Evolutionary conservation across 1,140 invertebrate genomes (phyloP), one percentile per base, ranked within the genome.

Genomic region (Tenebrio molitor): DNA sequence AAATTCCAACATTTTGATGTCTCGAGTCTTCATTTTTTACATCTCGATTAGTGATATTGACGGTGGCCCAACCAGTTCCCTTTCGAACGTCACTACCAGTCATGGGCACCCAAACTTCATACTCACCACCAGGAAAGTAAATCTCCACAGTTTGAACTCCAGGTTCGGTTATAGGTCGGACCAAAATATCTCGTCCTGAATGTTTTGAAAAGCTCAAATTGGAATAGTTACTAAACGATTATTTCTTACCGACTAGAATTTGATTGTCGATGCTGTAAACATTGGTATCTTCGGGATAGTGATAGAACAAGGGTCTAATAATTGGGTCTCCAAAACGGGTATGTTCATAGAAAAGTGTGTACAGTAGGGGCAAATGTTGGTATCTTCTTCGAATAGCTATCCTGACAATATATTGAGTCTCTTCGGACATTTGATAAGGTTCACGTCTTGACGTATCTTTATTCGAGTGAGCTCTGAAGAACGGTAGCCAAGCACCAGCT

Each of bases 391-490:
- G 83, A 17, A 98, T 85, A 0, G 0, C 93, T 84, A 71, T 64
- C 16, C 76, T 50, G 10, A 80, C 62, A 1, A 78, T 36, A n/a
- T 86, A 83, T 39, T 89, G 89, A 5, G 92, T 92, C 69, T 91
- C 86, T 6, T 95, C 89, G 12, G 92, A 90, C 81, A 94, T 98
- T 0, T 98, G 87, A 93, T 95, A 99, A 0, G 98, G 97, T 84
- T 99, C 98, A 23, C 98, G 87, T 2, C 97, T 88, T 79, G 94
- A 95, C 0, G 95, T 96, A 80, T 99, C 97, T 73, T 98, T 86
- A 79, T 87, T 87, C 0, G 88, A 87, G 78, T 90, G 88, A 1
- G 85, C 85, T 65, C 88, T 84, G 85, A 86, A 89, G 84, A 89
- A 90, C 39, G 89, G 85, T 42, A 88, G 83, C 83, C 86, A 89